A percentile compares a stretch with the other conserved stretches of the same genome.
Conservation (phyloP, 2,113 vertebrate species). For the Melanocharis versteri region DNA sequence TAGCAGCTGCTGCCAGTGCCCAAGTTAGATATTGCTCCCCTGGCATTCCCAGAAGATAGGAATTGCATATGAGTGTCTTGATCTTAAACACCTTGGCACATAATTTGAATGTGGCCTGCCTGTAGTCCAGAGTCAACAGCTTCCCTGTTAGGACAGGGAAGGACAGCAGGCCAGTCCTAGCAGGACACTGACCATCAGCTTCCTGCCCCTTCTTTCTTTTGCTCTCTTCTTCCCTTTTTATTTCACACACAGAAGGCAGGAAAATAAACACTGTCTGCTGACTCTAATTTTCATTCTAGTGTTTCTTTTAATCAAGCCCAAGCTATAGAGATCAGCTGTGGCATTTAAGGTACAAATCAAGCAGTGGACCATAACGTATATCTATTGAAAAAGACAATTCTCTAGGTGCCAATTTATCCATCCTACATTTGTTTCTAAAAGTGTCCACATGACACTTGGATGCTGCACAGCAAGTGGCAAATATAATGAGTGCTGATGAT, state of each 20-base stretch:
- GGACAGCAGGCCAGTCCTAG: background rate
- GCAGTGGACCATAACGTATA: background rate
- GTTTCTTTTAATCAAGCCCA: background rate
- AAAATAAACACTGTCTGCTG: background rate
- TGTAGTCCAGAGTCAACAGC: background rate
- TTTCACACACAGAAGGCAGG: background rate
- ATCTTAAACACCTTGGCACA: background rate
- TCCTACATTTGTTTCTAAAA: background rate
- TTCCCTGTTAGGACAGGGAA: background rate
- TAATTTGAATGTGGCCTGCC: background rate
- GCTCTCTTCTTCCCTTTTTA: background rate
- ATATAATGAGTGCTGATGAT: constrained; percentile 21
- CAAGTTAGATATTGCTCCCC: background rate
- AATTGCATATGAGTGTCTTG: background rate
- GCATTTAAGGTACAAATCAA: constrained; percentile 28
- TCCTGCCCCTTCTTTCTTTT: background rate
- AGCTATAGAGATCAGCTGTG: background rate
- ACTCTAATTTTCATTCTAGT: background rate
- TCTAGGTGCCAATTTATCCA: constrained; percentile 5
- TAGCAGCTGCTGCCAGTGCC: background rate
- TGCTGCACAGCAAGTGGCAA: background rate
- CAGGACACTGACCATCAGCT: background rate
- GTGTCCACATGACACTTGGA: background rate
- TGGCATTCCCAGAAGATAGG: background rate
- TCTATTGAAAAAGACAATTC: constrained; percentile 8